Percentiles rank a stretch among this genome's conserved stretches.
Conservation (phyloP, 2,888 invertebrate species). For the Drosophila basisetae region DNA sequence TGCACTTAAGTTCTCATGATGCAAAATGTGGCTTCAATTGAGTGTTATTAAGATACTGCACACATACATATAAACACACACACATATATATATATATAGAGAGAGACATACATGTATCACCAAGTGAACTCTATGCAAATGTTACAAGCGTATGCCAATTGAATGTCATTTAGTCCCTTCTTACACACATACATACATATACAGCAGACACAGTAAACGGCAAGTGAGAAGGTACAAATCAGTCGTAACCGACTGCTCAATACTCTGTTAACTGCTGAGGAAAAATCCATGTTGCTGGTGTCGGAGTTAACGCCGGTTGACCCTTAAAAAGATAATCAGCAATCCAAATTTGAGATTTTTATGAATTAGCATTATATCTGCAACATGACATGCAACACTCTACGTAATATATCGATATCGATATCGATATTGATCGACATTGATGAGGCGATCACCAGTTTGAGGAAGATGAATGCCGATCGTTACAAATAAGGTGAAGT, state of each 20-base stretch:
- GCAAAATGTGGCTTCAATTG: conserved; percentile 11
- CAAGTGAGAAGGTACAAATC: not conserved
- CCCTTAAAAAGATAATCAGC: not conserved
- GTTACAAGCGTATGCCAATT: conserved; percentile 27
- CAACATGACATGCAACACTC: not conserved
- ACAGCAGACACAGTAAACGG: not conserved
- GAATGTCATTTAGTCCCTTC: conserved; percentile 28
- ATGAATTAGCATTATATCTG: not conserved
- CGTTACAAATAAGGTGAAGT: not conserved
- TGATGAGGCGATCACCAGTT: not conserved
- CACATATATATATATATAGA: not conserved
- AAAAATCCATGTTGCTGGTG: not conserved
- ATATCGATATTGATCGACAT: not conserved
- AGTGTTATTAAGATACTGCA: conserved; percentile 1
- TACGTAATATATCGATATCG: not conserved
- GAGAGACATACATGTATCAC: not conserved
- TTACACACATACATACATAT: not conserved
- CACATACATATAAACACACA: not conserved
- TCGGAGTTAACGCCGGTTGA: not conserved
- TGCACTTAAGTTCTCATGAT: not conserved
- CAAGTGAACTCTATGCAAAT: not conserved
- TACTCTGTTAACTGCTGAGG: not conserved
- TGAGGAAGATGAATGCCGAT: not conserved
- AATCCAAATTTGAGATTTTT: not conserved
- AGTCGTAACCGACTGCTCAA: not conserved